Percentiles rank a stretch among this genome's conserved stretches.
These are phyloP conservation scores for Smithornis capensis DNA, from an alignment of 2,113 vertebrate species.

Conservation along the genomic window DNA sequence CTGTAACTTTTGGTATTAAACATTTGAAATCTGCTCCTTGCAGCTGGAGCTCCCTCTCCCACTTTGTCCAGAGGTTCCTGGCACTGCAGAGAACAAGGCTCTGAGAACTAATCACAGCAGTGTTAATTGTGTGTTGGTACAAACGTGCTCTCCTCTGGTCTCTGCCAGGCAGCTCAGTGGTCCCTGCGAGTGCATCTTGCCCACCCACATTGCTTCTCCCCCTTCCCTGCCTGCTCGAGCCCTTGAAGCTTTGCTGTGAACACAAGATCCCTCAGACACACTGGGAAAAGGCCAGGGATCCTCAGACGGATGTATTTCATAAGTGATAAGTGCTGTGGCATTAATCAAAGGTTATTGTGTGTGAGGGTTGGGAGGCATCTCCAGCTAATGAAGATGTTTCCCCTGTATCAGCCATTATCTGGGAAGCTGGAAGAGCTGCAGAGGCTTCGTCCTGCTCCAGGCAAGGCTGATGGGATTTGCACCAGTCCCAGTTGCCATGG, in stretches of 20 bases:
- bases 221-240: neutral
- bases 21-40: neutral
- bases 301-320: neutral
- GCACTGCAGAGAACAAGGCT: neutral
- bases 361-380: constrained; percentile 12
- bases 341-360: constrained; percentile 12
- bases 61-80: neutral
- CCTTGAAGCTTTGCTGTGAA: rapidly evolving
- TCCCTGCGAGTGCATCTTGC: neutral
- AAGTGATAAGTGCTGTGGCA: neutral
- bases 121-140: neutral
- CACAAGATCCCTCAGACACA: neutral
- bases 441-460: neutral
- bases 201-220: neutral
- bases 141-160: neutral
- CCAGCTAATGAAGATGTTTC: constrained; percentile 41
- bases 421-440: neutral
- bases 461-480: constrained; percentile 43
- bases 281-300: neutral
- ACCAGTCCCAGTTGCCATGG: constrained; percentile 73
- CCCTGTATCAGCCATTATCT: neutral
- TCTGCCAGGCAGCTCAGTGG: neutral
- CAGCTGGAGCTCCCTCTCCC: neutral
- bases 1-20: neutral
- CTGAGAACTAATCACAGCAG: neutral